Conservation (phyloP, 2,888 invertebrate species). For the Andricus curvator region DNA sequence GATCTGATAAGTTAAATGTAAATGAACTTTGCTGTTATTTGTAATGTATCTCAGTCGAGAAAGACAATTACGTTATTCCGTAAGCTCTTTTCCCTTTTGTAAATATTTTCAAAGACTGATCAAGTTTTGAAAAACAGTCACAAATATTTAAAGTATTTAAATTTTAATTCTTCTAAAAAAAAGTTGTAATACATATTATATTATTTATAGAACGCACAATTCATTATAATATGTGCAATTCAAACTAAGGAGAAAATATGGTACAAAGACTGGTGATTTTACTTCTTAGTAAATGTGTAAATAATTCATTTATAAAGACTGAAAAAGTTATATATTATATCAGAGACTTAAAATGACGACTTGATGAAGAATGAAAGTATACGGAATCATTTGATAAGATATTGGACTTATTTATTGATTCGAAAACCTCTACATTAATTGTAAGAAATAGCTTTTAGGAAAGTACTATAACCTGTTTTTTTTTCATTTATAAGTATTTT, state of each 20-base stretch:
- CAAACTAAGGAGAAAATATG: background rate
- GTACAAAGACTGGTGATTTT: conserved; percentile 4
- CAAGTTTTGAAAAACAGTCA: background rate
- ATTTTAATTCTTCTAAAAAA: background rate
- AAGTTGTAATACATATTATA: background rate
- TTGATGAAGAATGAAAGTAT: conserved; percentile 4
- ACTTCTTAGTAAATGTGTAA: background rate
- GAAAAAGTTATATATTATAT: background rate
- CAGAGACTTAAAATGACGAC: background rate
- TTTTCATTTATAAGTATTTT: conserved; percentile 82
- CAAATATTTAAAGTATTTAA: background rate
- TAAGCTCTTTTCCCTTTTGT: background rate
- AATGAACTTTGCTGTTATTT: background rate
- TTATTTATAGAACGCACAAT: background rate
- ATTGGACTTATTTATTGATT: background rate
- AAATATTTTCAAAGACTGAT: background rate
- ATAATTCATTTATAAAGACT: background rate
- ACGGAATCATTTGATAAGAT: background rate
- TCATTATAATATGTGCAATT: background rate
- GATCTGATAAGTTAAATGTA: background rate
- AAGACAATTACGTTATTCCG: conserved; percentile 6
- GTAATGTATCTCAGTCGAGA: background rate
- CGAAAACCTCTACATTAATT: background rate
- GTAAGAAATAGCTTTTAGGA: background rate
- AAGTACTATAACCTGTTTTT: background rate